Evolutionary conservation across 2,888 invertebrate species (phyloP).

Genomic region (Drosophila percnosoma): DNA sequence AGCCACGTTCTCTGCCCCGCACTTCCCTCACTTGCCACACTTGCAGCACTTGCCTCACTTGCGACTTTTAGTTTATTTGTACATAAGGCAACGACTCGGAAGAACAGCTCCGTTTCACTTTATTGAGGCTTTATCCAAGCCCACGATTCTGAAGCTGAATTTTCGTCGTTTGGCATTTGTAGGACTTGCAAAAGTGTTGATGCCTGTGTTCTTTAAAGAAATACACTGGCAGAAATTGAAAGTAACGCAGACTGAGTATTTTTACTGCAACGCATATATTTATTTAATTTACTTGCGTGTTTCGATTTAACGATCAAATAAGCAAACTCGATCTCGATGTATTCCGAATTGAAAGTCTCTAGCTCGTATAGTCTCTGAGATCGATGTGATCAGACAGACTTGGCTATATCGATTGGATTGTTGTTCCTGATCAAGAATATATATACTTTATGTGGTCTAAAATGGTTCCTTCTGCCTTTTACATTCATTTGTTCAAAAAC

Average conservation of each 20-base stretch:
- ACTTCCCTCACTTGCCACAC: slow-evolving; percentile 1
- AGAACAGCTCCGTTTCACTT: slow-evolving; percentile 60
- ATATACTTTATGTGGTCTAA: not conserved
- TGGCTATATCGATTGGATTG: not conserved
- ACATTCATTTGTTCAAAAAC: not conserved
- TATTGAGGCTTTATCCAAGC: slow-evolving; percentile 26
- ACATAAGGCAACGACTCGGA: slow-evolving; percentile 76
- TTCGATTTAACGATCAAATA: not conserved
- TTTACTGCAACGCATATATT: not conserved
- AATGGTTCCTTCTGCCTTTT: not conserved
- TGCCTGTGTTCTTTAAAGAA: not conserved
- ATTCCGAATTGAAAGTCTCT: too few species aligned
- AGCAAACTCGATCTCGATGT: too few species aligned
- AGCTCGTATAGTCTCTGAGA: not conserved
- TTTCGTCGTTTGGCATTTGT: slow-evolving; percentile 32
- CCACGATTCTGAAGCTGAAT: slow-evolving; percentile 41
- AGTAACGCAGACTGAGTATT: not conserved
- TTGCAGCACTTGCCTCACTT: slow-evolving; percentile 5
- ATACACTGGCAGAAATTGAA: slow-evolving; percentile 39
- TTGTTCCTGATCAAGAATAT: not conserved
- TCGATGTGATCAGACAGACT: not conserved
- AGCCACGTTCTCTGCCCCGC: slow-evolving; percentile 4
- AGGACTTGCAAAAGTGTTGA: slow-evolving; percentile 54
- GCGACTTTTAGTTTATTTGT: slow-evolving; percentile 64
- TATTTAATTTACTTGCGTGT: too few species aligned